phyloP scores from a whole-genome alignment of 2,888 invertebrate species.

The Nymphalis c-album region DNA sequence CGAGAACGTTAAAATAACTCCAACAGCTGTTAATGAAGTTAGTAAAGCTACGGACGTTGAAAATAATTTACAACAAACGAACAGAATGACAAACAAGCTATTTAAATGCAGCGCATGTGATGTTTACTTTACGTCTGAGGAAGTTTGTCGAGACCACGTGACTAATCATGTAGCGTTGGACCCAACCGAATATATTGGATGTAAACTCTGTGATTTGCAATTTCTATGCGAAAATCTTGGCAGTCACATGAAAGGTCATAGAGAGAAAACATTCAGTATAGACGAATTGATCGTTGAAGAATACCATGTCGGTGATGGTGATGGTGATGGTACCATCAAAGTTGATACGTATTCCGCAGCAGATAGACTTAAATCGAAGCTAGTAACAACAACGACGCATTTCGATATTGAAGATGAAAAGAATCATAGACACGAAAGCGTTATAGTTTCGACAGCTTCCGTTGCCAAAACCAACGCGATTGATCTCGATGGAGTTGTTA shows the following conservation, averaged over 20 bases:
- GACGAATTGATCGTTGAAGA: constrained; percentile 53
- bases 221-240: constrained; percentile 51
- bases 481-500: not conserved
- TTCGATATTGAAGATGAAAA: constrained; percentile 34
- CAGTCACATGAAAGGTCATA: constrained; percentile 52
- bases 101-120: constrained; percentile 55
- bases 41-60: not conserved
- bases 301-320: constrained; percentile 37
- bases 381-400: constrained; percentile 55
- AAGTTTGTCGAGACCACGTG: constrained; percentile 51
- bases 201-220: constrained; percentile 60
- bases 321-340: constrained; percentile 5
- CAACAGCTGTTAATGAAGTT: not conserved
- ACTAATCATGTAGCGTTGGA: constrained; percentile 47
- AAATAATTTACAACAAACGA: not conserved
- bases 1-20: too few species aligned
- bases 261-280: constrained; percentile 47
- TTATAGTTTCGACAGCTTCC: not conserved
- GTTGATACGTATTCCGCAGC: constrained; percentile 46
- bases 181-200: constrained; percentile 55
- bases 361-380: constrained; percentile 52
- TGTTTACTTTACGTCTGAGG: constrained; percentile 50
- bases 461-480: not conserved
- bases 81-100: constrained; percentile 20
- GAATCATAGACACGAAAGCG: not conserved